Percentiles rank a stretch among this genome's conserved stretches.
Evolutionary conservation across 2,888 invertebrate genomes (phyloP).

Genomic region (Tubiluchus corallicola): DNA sequence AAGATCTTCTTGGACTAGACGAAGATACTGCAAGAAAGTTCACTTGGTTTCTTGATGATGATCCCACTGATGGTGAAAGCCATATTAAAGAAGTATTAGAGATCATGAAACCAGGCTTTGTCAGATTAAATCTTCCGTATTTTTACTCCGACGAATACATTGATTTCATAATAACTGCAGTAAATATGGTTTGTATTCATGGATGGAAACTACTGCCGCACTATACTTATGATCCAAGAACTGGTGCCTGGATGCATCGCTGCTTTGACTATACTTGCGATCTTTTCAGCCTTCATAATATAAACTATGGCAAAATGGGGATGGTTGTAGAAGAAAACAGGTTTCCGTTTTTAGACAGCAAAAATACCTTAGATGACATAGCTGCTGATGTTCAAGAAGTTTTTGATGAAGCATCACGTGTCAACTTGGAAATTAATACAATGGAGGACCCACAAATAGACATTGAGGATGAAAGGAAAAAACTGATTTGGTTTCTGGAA

Average conservation of each 20-base stretch:
- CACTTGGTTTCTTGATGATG: conserved; percentile 40
- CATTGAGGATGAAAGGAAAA: too few species aligned
- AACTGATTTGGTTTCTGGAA: not conserved
- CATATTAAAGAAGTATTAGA: not conserved
- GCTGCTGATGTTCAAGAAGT: not conserved
- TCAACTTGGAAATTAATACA: too few species aligned
- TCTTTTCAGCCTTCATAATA: not conserved
- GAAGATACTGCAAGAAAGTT: conserved; percentile 52
- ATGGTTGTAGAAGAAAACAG: not conserved
- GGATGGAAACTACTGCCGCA: conserved; percentile 14
- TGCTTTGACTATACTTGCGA: not conserved
- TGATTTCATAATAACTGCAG: conserved; percentile 12
- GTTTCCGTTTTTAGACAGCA: not conserved
- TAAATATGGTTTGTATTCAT: conserved; percentile 12
- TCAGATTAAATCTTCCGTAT: conserved; percentile 12
- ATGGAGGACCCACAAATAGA: too few species aligned
- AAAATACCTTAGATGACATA: not conserved
- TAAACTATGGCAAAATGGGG: not conserved
- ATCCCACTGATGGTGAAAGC: not conserved
- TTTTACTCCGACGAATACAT: conserved; percentile 11
- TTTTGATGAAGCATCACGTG: too few species aligned
- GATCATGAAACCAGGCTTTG: conserved; percentile 11
- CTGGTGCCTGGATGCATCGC: not conserved
- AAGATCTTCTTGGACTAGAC: conserved; percentile 64
- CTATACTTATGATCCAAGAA: not conserved